phyloP scores from a whole-genome alignment of 2,113 vertebrate genomes.

The Percopsis transmontana region DNA sequence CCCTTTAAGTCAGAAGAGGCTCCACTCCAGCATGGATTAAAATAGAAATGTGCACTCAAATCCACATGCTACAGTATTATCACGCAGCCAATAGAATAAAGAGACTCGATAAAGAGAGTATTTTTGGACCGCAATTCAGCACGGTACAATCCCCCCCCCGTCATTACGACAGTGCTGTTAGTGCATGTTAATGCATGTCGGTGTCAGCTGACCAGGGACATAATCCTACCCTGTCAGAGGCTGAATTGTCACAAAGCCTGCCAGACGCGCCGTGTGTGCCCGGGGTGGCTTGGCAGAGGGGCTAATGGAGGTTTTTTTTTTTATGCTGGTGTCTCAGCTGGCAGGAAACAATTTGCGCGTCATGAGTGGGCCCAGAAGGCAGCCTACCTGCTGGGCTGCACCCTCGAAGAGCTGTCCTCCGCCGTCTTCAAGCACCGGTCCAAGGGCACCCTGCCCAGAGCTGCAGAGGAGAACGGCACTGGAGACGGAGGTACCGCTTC shows the following conservation, averaged over 20 bases:
- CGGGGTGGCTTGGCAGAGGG: conserved; percentile 46
- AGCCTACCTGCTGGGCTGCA: conserved; percentile 90
- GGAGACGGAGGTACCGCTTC: conserved; percentile 79
- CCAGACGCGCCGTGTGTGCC: conserved; percentile 32
- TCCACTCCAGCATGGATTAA: conserved; percentile 58
- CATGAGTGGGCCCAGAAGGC: conserved; percentile 99
- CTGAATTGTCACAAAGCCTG: conserved; percentile 45
- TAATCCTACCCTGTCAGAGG: conserved; percentile 56
- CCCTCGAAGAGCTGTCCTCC: conserved; percentile 93
- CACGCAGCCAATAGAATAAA: conserved; percentile 40
- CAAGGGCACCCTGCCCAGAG: conserved; percentile 87
- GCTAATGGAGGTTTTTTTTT: conserved; percentile 60
- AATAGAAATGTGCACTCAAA: conserved; percentile 34
- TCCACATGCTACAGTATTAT: conserved; percentile 44
- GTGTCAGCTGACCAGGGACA: conserved; percentile 50
- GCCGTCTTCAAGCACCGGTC: conserved; percentile 94
- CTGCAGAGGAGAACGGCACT: conserved; percentile 80
- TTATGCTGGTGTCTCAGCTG: conserved; percentile 76
- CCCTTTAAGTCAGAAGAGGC: conserved; percentile 49
- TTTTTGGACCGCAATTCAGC: background rate
- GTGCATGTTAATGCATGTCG: conserved; percentile 25
- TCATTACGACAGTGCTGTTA: conserved; percentile 30
- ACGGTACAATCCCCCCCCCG: too few relatives aligned
- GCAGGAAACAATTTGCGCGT: conserved; percentile 94
- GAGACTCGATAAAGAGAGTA: background rate